These are phyloP conservation scores for Nylanderia fulva DNA, from an alignment of 1,140 invertebrate species.

Conservation along the genomic window DNA sequence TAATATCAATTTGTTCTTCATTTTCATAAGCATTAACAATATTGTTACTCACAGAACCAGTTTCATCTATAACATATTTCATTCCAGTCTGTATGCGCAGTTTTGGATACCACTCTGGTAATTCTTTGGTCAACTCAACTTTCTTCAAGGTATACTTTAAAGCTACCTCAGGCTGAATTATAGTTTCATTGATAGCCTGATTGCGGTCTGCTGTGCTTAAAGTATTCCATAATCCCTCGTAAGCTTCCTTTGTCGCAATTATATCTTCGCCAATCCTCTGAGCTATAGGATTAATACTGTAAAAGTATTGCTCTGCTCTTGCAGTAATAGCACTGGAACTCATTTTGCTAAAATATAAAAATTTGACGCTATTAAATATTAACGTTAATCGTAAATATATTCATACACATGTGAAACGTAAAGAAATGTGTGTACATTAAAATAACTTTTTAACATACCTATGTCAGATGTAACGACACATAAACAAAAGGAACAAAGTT, in stretches of 20 bases:
- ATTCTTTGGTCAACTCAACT: slow-evolving; percentile 75
- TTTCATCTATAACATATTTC: slow-evolving; percentile 87
- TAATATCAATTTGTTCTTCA: background rate
- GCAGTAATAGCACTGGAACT: slow-evolving; percentile 76
- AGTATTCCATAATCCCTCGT: slow-evolving; percentile 90
- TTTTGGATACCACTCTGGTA: slow-evolving; percentile 84
- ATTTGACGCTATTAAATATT: background rate
- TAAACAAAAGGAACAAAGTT: background rate
- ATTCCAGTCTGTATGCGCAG: slow-evolving; percentile 85
- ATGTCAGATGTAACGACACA: background rate
- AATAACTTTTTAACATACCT: background rate
- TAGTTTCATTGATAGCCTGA: slow-evolving; percentile 91
- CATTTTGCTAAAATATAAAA: slow-evolving; percentile 65
- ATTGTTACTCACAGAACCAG: slow-evolving; percentile 79
- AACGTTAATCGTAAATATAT: too few relatives aligned
- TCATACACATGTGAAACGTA: background rate
- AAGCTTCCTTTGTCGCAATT: slow-evolving; percentile 88
- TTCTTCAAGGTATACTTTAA: slow-evolving; percentile 89
- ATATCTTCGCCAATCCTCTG: slow-evolving; percentile 90
- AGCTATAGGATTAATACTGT: slow-evolving; percentile 89
- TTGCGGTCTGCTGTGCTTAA: slow-evolving; percentile 89
- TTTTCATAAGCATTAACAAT: slow-evolving; percentile 7
- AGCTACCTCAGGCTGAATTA: slow-evolving; percentile 91
- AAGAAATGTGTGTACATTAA: background rate
- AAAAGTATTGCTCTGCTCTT: slow-evolving; percentile 90